Evolutionary conservation across 37 sponge, comb jelly and placozoan genomes (phyloP), one percentile per base, ranked within the genome.

Genomic region (Mnemiopsis leidyi): DNA sequence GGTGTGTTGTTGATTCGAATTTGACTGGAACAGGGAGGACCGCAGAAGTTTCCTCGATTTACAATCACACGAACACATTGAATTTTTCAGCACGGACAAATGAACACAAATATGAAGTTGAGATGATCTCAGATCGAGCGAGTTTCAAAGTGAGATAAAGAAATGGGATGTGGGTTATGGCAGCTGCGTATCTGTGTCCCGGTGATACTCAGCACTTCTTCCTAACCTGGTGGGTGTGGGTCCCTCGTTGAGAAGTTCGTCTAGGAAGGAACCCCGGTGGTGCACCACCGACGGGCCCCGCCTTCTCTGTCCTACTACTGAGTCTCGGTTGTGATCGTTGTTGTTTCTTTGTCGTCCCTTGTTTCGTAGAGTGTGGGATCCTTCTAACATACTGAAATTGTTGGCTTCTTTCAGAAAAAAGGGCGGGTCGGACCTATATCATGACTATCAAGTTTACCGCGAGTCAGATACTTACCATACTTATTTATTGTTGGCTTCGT

Each of bases 301-400:
- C 36, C 7, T 28, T 32, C 79, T 77, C 79, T 31, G 36, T 28
- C 33, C 36, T 32, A 77, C 35, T 5, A 32, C 35, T 48, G 36
- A 77, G 36, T 16, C 20, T 77, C 79, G 1, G 1, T 5, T 71
- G 73, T 71, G 29, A 30, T 31, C 32, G 30, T 77, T 32, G 20
- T 3, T 32, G 79, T 69, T 69, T 31, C 79, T 31, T 5, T 77
- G 79, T 77, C 79, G 32, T 77, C 79, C 79, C 79, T 32, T 34
- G 79, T 31, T 26, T 77, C 32, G 32, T 32, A 31, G 36, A 21
- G 79, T 32, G 32, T 77, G 79, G 79, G 79, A 77, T 26, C 79
- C 79, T 77, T 77, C 79, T 77, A 77, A 77, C 79, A 77, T 77
- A 77, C 79, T 77, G 79, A 32, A 77, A 77, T 5, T 48, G 61